Conservation (phyloP, 1,140 invertebrate genomes). For the Sarcophaga peregrina region DNA sequence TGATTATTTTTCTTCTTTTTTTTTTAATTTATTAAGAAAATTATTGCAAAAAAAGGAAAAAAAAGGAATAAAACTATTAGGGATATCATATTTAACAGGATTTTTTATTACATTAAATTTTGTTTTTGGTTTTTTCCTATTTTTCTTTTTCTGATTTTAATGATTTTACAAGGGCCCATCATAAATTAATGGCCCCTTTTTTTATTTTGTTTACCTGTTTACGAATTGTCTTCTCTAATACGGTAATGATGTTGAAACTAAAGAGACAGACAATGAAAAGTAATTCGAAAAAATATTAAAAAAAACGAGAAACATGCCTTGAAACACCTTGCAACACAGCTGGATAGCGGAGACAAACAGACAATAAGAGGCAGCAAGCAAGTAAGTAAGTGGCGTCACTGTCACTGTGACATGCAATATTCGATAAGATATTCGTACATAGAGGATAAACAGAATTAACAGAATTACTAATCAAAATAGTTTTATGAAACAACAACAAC, state of each 20-base stretch:
- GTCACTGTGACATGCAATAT: slow-evolving; percentile 2
- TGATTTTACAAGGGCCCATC: background rate
- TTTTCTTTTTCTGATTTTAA: no score
- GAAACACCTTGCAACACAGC: slow-evolving; percentile 20
- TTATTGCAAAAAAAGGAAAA: no score
- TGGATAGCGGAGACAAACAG: background rate
- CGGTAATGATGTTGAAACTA: background rate
- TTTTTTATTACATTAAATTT: no score
- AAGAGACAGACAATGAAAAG: background rate
- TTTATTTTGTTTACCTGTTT: background rate
- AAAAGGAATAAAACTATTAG: no score
- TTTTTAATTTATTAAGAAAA: no score
- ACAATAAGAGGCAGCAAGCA: background rate
- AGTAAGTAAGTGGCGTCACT: slow-evolving; percentile 1
- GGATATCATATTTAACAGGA: no score
- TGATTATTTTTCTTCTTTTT: no score
- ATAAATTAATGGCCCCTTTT: background rate
- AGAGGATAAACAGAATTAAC: background rate
- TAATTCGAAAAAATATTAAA: background rate
- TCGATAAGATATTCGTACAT: background rate
- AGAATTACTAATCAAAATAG: background rate
- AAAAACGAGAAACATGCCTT: background rate
- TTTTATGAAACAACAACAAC: background rate
- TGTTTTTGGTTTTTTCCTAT: no score
- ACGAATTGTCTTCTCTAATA: background rate